phyloP scores from a whole-genome alignment of 2,888 invertebrate genomes.

The Halictus ligatus region DNA sequence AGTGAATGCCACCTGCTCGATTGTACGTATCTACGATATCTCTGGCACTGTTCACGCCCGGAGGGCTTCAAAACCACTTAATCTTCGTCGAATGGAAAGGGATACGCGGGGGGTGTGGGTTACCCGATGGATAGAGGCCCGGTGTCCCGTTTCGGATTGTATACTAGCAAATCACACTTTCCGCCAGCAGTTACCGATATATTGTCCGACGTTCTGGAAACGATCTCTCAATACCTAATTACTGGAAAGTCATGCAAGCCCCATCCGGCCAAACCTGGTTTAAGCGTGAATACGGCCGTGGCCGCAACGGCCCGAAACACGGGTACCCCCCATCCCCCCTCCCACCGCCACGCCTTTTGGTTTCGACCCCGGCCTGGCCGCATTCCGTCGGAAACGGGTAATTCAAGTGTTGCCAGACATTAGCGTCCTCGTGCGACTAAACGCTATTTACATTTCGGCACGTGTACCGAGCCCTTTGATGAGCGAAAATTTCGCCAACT shows the following conservation, averaged over 20 bases:
- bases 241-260: slow-evolving; percentile 64
- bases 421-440: slow-evolving; percentile 29
- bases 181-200: slow-evolving; percentile 54
- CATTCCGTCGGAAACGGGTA: slow-evolving; percentile 62
- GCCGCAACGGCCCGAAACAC: slow-evolving; percentile 32
- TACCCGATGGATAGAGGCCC: slow-evolving; percentile 33
- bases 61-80: slow-evolving; percentile 66
- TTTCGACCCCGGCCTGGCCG: slow-evolving; percentile 47
- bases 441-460: slow-evolving; percentile 39
- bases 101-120: slow-evolving; percentile 6
- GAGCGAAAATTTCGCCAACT: neutral
- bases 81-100: slow-evolving; percentile 65
- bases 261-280: slow-evolving; percentile 66
- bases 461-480: slow-evolving; percentile 21
- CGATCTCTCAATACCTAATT: slow-evolving; percentile 70
- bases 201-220: slow-evolving; percentile 58
- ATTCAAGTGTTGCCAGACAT: slow-evolving; percentile 55
- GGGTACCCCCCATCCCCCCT: neutral
- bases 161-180: slow-evolving; percentile 60
- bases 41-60: slow-evolving; percentile 55
- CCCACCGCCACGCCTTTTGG: slow-evolving; percentile 12
- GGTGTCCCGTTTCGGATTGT: slow-evolving; percentile 56
- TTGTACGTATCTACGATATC: slow-evolving; percentile 65
- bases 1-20: slow-evolving; percentile 66
- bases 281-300: slow-evolving; percentile 66